Conservation (phyloP, 2,888 invertebrate genomes). For the Andrena flavipes region DNA sequence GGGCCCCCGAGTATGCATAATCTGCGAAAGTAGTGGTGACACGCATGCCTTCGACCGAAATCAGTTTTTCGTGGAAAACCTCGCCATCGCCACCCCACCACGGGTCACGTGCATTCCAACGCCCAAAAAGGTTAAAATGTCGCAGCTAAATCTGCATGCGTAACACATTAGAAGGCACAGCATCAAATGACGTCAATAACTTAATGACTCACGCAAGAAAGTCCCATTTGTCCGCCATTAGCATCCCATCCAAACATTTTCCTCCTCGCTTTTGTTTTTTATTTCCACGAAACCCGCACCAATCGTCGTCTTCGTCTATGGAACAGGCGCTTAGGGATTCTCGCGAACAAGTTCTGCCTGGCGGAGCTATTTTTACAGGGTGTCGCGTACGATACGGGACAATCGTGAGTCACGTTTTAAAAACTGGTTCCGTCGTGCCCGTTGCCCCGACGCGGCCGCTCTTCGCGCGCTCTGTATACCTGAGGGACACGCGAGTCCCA, state of each 20-base stretch:
- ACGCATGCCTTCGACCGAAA: no score
- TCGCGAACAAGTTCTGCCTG: constrained; percentile 43
- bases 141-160: no score
- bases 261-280: background rate
- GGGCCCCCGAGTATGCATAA: no score
- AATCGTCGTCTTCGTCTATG: background rate
- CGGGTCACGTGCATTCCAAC: no score
- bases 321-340: background rate
- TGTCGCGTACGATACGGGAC: constrained; percentile 63
- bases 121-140: no score
- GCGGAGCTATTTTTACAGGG: constrained; percentile 59
- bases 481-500: constrained; percentile 7
- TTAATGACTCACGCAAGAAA: no score
- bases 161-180: no score
- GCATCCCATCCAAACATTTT: background rate
- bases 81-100: no score
- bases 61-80: no score
- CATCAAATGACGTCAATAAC: no score
- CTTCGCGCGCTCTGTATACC: constrained; percentile 18
- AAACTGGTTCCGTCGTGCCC: constrained; percentile 67
- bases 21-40: no score
- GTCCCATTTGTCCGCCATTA: no score
- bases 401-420: constrained; percentile 70
- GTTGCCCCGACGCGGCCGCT: background rate
- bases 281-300: background rate